Evolutionary conservation across 1,140 invertebrate species (phyloP).

Genomic region (Euborellia annulipes): DNA sequence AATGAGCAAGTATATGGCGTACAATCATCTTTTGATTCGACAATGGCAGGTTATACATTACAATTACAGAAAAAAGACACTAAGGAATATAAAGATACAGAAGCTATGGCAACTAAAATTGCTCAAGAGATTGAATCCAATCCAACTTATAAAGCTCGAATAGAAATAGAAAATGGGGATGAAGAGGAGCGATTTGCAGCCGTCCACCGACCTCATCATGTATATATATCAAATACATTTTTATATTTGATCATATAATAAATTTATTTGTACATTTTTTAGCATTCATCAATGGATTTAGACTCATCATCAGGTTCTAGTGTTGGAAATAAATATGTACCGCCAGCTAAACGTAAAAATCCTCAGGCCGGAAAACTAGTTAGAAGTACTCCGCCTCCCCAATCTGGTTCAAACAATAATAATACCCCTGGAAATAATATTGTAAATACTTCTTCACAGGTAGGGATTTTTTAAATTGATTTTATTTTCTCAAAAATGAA

Average conservation of each 20-base stretch:
- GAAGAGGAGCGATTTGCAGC: slow-evolving; percentile 74
- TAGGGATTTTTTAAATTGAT: too few species aligned
- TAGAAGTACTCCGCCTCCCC: slow-evolving; percentile 35
- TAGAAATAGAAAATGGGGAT: slow-evolving; percentile 80
- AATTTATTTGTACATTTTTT: too few species aligned
- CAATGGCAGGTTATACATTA: slow-evolving; percentile 72
- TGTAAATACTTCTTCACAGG: not conserved
- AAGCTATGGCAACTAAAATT: slow-evolving; percentile 71
- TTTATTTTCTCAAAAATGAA: too few species aligned
- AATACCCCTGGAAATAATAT: slow-evolving; percentile 1
- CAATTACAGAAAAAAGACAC: slow-evolving; percentile 67
- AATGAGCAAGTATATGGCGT: slow-evolving; percentile 85
- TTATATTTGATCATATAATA: too few species aligned
- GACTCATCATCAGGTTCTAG: slow-evolving; percentile 6
- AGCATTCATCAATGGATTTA: too few species aligned
- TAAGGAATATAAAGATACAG: slow-evolving; percentile 66
- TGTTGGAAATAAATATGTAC: slow-evolving; percentile 51
- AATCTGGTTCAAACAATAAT: not conserved
- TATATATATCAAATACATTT: too few species aligned
- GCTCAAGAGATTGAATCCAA: slow-evolving; percentile 80
- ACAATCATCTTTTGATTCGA: slow-evolving; percentile 72
- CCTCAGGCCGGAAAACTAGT: slow-evolving; percentile 36
- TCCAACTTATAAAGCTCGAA: slow-evolving; percentile 57
- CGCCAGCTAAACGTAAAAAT: slow-evolving; percentile 57
- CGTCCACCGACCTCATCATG: slow-evolving; percentile 35